phyloP scores from a whole-genome alignment of 2,113 vertebrate genomes.

The Cacatua alba region DNA sequence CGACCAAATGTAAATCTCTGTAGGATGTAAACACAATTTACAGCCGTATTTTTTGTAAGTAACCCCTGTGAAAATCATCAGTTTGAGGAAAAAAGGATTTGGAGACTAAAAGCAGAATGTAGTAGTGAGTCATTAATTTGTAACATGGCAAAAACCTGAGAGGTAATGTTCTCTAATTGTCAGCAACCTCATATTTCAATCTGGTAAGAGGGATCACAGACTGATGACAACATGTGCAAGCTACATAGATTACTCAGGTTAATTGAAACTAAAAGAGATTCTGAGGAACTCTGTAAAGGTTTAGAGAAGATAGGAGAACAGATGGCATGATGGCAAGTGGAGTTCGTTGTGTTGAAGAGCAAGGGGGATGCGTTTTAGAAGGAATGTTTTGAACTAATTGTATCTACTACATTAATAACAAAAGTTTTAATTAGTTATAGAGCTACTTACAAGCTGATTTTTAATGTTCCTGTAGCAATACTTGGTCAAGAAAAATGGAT shows the following conservation, averaged over 20 bases:
- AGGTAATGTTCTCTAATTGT: conserved; percentile 10
- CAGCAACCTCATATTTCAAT: conserved; percentile 30
- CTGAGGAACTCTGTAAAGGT: conserved; percentile 38
- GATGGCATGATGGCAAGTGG: conserved; percentile 49
- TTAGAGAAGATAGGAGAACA: conserved; percentile 48
- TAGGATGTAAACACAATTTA: neutral
- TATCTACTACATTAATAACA: neutral
- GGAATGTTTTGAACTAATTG: conserved; percentile 16
- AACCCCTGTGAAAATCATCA: neutral
- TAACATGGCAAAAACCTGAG: neutral
- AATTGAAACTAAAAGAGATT: conserved; percentile 68
- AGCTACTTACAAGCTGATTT: neutral
- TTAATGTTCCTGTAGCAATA: neutral
- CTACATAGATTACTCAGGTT: conserved; percentile 63
- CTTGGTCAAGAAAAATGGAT: neutral
- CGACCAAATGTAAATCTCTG: neutral
- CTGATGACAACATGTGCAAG: conserved; percentile 45
- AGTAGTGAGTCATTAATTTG: neutral
- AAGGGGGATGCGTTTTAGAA: conserved; percentile 19
- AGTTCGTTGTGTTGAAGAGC: neutral
- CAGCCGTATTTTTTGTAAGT: neutral
- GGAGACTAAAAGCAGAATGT: neutral
- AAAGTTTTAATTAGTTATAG: neutral
- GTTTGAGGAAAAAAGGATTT: neutral
- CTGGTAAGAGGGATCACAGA: conserved; percentile 44